Percentiles rank a stretch among this genome's conserved stretches.
Conservation (phyloP, 1,140 invertebrate genomes). For the Trichoplusia ni region DNA sequence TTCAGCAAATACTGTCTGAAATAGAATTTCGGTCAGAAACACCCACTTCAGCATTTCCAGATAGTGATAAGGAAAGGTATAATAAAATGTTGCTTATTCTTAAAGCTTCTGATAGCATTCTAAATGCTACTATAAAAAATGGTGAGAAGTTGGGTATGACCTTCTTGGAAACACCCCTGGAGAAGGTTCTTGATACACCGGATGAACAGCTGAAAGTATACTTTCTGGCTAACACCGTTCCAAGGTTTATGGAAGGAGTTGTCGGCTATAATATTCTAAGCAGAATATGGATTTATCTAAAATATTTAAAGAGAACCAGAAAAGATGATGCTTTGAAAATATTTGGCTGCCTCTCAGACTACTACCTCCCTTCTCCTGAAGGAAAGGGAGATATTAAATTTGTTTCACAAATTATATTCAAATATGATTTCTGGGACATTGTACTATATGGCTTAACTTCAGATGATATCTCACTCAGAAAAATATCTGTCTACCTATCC, state of each 20-base stretch:
- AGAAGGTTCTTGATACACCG: constrained; percentile 48
- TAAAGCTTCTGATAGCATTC: constrained; percentile 58
- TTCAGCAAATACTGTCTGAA: constrained; percentile 64
- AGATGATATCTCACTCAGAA: constrained; percentile 44
- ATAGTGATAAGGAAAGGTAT: not conserved
- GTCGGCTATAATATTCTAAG: constrained; percentile 62
- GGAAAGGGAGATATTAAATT: constrained; percentile 28
- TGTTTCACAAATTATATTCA: constrained; percentile 50
- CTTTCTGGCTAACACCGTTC: constrained; percentile 62
- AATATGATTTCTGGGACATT: constrained; percentile 62
- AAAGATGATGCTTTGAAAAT: constrained; percentile 51
- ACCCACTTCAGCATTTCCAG: not conserved
- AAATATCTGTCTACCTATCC: constrained; percentile 61
- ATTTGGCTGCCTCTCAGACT: constrained; percentile 63
- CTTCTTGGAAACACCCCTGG: constrained; percentile 59
- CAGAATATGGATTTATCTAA: constrained; percentile 61
- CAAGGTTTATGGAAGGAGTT: constrained; percentile 52
- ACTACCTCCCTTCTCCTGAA: constrained; percentile 57
- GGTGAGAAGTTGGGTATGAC: constrained; percentile 49
- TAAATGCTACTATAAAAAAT: constrained; percentile 52
- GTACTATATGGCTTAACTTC: constrained; percentile 54
- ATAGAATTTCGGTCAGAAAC: constrained; percentile 39
- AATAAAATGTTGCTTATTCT: constrained; percentile 42
- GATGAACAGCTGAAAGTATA: constrained; percentile 57
- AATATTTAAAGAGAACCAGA: constrained; percentile 34